Base-by-base conservation (phyloP, 2,888 invertebrate genomes). In the Dynastes maya region DNA sequence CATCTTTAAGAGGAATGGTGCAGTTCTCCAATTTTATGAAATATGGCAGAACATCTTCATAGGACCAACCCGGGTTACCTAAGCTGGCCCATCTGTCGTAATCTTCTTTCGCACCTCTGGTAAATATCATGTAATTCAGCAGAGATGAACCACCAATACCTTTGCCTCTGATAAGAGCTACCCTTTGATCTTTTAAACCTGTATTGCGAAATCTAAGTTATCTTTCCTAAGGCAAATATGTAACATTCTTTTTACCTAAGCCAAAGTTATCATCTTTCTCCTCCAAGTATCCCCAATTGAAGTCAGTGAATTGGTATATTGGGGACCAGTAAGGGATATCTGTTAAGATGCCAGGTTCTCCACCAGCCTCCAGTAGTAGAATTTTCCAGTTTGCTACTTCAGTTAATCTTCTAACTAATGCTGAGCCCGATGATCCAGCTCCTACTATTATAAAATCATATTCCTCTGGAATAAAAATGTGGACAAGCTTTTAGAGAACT, bases 51-150 rank as follows among this genome's bases (percentile, higher is more conserved):
- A 91, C 86, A 8, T 90, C 88, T 0, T 86, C 79, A 84, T 89
- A 91, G 8, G 88, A 91, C 95, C 96, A 96, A 63, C 95, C 95
- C 3, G 90, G 89, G 84, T 95, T 95, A 1, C 95, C 95, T 27
- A 90, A 90, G 0, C 88, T 89, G 0, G 91, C 92, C 92, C 95
- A 94, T 68, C 90, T 86, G 83, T 95, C 92, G 89, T 92, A 95
- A 88, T 95, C 94, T 27, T 85, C 84, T 49, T 90, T 90, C 82
- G 94, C 92, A 8, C 96, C 96, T 74, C 96, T 90, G 6, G 94
- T 93, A 87, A 95, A 95, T 80, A 94, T 91, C 93, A 93, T 93
- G 83, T 91, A 92, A 85, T 93, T 93, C 49, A 93, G 90, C 65
- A 91, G 90, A 78, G 91, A 91, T 0, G 91, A 89, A 2, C 93